Evolutionary conservation across 2,797 vertebrate genomes (phyloP), one percentile per base, ranked within the genome.

Genomic region (Protosalanx chinensis): DNA sequence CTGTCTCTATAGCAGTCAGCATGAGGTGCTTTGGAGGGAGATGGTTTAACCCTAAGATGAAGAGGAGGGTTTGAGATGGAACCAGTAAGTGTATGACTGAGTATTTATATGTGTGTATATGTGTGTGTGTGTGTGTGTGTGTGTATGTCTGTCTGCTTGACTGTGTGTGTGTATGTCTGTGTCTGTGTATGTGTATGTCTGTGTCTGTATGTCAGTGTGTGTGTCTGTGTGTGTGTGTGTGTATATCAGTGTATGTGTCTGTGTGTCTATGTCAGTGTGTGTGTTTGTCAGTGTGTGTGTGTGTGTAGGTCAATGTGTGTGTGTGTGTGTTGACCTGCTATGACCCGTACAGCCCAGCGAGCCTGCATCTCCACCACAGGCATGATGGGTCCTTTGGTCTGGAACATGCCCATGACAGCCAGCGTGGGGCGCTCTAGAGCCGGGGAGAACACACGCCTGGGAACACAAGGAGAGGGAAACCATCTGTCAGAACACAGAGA

Each of bases 321-420:
- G 10, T 5, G 23, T 69, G 57, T 46, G 4, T n/a, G 12, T 73
- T 80, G 87, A 95, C 93, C 93, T 73, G 88, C 61, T 68, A 95
- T 92, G 57, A 93, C 89, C 72, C 81, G 85, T 0, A 86, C 80
- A 30, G 91, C 92, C 92, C 93, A 93, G 2, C 92, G 88, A 0
- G 87, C 89, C 82, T 94, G 94, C 82, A 94, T 87, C 78, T 95
- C 93, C 70, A 90, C 83, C 13, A 86, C 6, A 0, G 94, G 90
- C 80, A 90, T 89, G 15, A 88, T 76, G 3, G 93, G 83, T n/a
- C 91, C 92, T 41, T 74, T 74, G 4, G 84, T 32, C 29, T 88
- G 84, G 8, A 95, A 64, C 30, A 92, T 67, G 49, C 91, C 93
- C 65, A 94, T 73, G 41, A 94, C 3, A 6, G 90, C 93, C 61